Base-by-base conservation (phyloP, 2,797 vertebrate species). In the Anomalospiza imberbis region DNA sequence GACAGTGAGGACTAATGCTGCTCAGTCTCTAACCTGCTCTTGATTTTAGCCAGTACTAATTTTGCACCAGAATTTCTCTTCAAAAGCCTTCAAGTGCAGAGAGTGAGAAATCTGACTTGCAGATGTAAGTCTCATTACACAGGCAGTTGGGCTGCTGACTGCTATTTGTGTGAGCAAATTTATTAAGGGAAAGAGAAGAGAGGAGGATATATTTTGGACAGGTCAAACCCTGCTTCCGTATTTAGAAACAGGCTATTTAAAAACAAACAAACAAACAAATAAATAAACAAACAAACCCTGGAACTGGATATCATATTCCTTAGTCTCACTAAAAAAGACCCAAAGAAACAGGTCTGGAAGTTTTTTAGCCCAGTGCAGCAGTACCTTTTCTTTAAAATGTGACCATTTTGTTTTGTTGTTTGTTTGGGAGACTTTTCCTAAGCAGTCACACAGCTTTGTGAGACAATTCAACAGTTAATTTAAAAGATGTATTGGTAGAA, bases 391-490 rank as follows among this genome's bases (percentile, higher is more conserved):
- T 82, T 79, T 73, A 88, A 76, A 91, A 96, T 26, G 8, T 76
- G 54, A 36, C 31, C 18, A 10, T 32, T 68, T 29, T 50, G n/a
- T 66, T 80, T 36, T n/a, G 16, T 9, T 40, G 66, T 73, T 83
- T 79, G 32, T 65, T 70, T 70, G 65, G 44, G 25, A 13, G 6
- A 66, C 45, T 70, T 32, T 10, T 12, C 16, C 26, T 67, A 21
- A 50, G 48, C 61, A 81, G 34, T 58, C 17, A 45, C 63, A 91
- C 31, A 80, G 77, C 60, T 94, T 87, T 85, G 28, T 66, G 77
- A 96, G 68, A 88, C 85, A 91, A 85, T 73, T 81, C 85, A 66
- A 57, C 91, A 92, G 91, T 92, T 95, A 96, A 93, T 95, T 96
- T 95, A 85, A 80, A 73, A 75, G 70, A 47, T 20, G 8, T 73